Evolutionary conservation across 2,113 vertebrate genomes (phyloP), one percentile per base, ranked within the genome.

Genomic region (Epinephelus fuscoguttatus): DNA sequence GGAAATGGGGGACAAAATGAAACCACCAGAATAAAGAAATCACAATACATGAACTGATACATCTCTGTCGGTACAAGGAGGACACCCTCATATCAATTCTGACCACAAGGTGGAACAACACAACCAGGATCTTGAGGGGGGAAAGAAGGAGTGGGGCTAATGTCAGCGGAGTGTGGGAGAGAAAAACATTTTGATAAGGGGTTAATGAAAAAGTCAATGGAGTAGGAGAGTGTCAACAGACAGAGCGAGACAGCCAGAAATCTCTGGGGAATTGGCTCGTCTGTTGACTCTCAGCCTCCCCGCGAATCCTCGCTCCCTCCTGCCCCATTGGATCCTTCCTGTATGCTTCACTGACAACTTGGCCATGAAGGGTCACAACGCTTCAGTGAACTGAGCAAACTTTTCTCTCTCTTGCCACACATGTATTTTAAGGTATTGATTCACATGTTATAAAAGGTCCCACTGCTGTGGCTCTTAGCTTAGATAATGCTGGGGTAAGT

Each of bases 361-460:
- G 93, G 74, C 88, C 87, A 76, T 52, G 76, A 87, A 78, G 85
- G 93, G 94, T 95, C 93, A 93, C 85, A 75, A 91, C 84, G 95
- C 93, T 94, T 92, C 90, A 83, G 79, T 94, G 84, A 92, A 75
- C 88, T 95, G 88, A 90, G 89, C 92, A 94, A 95, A 96, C 93
- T 52, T 60, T 30, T 49, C 87, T 78, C 27, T 88, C 87, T 76
- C 64, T 25, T 2, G 4, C 37, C 76, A 69, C 75, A 70, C 85
- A 53, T 84, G 81, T 70, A 62, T 75, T 81, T 72, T 15, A 64
- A 78, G 59, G 62, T 59, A 80, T 64, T 49, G 19, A 78, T 87
- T 88, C 81, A 79, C 75, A 50, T n/a, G 57, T 57, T 73, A 52
- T 68, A 74, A 61, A 73, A 52, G 53, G 63, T 67, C 83, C 53